Evolutionary conservation across 2,113 vertebrate species (phyloP).

Genomic region (Spea multiplicata): DNA sequence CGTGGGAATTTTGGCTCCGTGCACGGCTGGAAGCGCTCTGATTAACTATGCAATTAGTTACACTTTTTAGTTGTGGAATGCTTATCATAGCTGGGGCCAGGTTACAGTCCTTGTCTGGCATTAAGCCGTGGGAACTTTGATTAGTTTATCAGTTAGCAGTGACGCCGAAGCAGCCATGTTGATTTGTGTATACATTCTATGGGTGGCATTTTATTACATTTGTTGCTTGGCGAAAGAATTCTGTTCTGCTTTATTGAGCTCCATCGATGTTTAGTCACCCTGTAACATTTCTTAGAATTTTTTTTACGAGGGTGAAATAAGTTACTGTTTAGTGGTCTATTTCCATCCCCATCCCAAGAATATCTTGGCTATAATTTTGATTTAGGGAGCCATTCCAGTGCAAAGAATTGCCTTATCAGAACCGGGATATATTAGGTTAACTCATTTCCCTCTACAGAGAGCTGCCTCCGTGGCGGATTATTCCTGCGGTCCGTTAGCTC

Average conservation of each 20-base stretch:
- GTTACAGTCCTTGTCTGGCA: slow-evolving; percentile 24
- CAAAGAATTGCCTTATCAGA: too few relatives aligned
- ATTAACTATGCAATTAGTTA: slow-evolving; percentile 41
- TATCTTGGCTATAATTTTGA: too few relatives aligned
- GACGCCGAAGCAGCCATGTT: neutral
- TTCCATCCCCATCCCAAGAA: neutral
- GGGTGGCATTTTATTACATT: neutral
- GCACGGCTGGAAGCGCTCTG: slow-evolving; percentile 22
- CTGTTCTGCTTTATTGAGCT: neutral
- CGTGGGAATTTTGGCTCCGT: slow-evolving; percentile 29
- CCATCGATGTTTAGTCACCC: neutral
- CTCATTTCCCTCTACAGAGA: neutral
- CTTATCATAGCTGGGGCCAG: slow-evolving; percentile 24
- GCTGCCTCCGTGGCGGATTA: slow-evolving; percentile 7
- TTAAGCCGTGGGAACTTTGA: slow-evolving; percentile 31
- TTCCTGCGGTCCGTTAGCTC: slow-evolving; percentile 1
- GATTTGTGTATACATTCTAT: neutral
- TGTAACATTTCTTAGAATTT: neutral
- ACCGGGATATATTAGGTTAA: neutral
- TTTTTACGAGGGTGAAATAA: neutral
- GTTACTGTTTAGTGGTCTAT: neutral
- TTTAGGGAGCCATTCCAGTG: too few relatives aligned
- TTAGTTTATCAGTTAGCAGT: slow-evolving; percentile 10
- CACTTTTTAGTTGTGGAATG: slow-evolving; percentile 26
- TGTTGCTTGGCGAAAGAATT: too few relatives aligned